phyloP scores from a whole-genome alignment of 64 coral and sea anemone species.

The Cladopsammia gracilis region DNA sequence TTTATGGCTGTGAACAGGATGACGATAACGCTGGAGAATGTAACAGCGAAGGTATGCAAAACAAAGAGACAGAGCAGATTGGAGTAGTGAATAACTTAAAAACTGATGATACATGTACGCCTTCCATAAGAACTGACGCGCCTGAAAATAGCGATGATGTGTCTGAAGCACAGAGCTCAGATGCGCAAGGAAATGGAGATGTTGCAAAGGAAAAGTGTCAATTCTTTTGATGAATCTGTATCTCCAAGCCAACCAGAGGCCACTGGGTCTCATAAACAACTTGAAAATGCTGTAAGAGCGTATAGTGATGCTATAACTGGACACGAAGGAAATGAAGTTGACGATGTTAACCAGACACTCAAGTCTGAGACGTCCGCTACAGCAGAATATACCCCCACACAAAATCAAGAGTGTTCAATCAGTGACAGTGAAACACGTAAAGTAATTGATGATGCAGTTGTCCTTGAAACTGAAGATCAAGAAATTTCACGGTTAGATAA shows the following conservation, averaged over 20 bases:
- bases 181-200: not conserved
- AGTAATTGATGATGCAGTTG: not conserved
- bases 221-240: not conserved
- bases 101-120: not conserved
- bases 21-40: not conserved
- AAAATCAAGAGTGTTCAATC: not conserved
- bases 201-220: not conserved
- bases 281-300: not conserved
- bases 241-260: not conserved
- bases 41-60: not conserved
- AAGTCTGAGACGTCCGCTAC: not conserved
- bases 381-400: not conserved
- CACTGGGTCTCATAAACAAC: not conserved
- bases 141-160: not conserved
- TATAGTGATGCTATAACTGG: not conserved
- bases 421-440: not conserved
- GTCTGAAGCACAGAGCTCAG: not conserved
- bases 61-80: not conserved
- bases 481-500: not conserved
- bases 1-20: slow-evolving; percentile 43
- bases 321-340: not conserved
- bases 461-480: not conserved
- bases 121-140: not conserved
- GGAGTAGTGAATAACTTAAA: not conserved
- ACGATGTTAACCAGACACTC: not conserved